Percentiles rank a stretch among this genome's conserved stretches.
These are phyloP conservation scores for Plectrocnemia conspersa DNA, from an alignment of 1,140 invertebrate genomes.

Conservation along the genomic window DNA sequence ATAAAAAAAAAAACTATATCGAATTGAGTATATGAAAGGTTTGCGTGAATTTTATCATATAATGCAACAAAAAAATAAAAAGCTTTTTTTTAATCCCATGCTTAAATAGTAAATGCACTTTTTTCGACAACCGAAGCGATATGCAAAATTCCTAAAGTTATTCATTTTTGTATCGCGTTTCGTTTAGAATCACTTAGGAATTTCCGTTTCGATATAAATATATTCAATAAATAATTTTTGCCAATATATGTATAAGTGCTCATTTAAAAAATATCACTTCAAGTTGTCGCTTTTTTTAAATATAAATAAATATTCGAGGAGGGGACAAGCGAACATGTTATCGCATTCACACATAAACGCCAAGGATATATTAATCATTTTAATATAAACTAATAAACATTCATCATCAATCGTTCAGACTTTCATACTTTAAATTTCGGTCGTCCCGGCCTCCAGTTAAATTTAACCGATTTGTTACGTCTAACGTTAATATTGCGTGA, in stretches of 20 bases:
- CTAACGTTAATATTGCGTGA: neutral
- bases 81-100: too few species aligned
- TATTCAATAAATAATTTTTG: slow-evolving; percentile 14
- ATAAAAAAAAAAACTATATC: too few species aligned
- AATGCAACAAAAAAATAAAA: too few species aligned
- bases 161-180: slow-evolving; percentile 12
- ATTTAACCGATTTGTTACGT: neutral
- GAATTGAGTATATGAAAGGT: too few species aligned
- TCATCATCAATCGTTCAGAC: slow-evolving; percentile 16
- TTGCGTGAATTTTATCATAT: too few species aligned
- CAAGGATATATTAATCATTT: slow-evolving; percentile 5
- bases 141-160: slow-evolving; percentile 27
- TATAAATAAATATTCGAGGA: slow-evolving; percentile 43
- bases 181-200: slow-evolving; percentile 22
- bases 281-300: slow-evolving; percentile 46
- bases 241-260: neutral
- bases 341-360: slow-evolving; percentile 1
- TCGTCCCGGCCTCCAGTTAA: slow-evolving; percentile 47
- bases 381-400: slow-evolving; percentile 8
- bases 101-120: too few species aligned
- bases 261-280: slow-evolving; percentile 40
- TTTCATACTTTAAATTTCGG: slow-evolving; percentile 32
- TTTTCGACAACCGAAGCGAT: slow-evolving; percentile 32
- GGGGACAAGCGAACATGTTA: slow-evolving; percentile 47
- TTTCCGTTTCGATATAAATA: slow-evolving; percentile 6